Percentiles rank a stretch among this genome's conserved stretches.
phyloP scores from a whole-genome alignment of 1,140 invertebrate species.

The Helicoverpa zea region DNA sequence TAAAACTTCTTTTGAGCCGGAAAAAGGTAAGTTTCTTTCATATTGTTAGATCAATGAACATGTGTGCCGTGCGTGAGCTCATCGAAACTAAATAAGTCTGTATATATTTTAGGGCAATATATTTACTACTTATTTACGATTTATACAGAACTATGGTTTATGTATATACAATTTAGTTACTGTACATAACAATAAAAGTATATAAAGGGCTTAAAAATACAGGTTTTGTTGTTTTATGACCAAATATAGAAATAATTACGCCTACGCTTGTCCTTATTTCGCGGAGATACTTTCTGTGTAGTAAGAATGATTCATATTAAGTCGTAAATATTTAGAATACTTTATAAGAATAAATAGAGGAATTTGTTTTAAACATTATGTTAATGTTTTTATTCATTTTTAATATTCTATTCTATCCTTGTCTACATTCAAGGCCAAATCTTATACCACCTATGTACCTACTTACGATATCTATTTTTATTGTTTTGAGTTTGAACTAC shows the following conservation, averaged over 20 bases:
- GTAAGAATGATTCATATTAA: background rate
- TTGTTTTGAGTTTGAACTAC: too few relatives aligned
- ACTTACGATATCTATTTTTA: too few relatives aligned
- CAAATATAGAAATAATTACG: background rate
- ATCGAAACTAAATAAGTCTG: background rate
- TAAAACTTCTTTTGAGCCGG: background rate
- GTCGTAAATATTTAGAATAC: too few relatives aligned
- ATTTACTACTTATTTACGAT: too few relatives aligned
- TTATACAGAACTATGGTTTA: too few relatives aligned
- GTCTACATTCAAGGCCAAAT: too few relatives aligned
- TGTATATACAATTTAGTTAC: background rate
- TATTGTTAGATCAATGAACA: conserved; percentile 16
- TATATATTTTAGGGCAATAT: background rate
- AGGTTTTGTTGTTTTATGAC: background rate
- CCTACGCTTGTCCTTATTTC: background rate
- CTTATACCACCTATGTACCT: too few relatives aligned
- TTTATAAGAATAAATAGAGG: too few relatives aligned
- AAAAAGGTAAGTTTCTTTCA: conserved; percentile 20
- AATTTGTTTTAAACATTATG: too few relatives aligned
- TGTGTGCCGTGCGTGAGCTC: conserved; percentile 30
- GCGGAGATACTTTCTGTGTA: background rate
- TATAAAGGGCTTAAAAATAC: background rate
- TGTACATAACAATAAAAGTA: too few relatives aligned
- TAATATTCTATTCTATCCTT: too few relatives aligned
- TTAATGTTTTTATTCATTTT: too few relatives aligned